These are phyloP conservation scores for Macroglossus sobrinus DNA, from an alignment of 2,113 vertebrate species.

Conservation along the genomic window DNA sequence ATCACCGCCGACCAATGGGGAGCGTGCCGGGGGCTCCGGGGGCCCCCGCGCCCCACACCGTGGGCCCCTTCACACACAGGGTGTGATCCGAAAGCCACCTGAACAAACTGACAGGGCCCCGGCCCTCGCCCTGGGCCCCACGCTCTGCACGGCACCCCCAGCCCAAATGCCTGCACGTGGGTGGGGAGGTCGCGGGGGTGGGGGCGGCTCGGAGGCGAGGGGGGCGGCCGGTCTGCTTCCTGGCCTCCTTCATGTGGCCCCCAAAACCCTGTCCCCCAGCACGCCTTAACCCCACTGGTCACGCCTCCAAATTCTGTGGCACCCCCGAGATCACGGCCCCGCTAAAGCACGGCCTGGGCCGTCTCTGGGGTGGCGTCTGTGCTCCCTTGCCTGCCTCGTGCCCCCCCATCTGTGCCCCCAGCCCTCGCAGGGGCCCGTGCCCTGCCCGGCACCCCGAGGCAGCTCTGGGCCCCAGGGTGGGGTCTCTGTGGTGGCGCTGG, in stretches of 20 bases:
- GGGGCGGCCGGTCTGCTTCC: background rate
- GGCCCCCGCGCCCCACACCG: background rate
- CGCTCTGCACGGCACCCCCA: background rate
- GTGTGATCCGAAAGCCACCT: slow-evolving; percentile 29
- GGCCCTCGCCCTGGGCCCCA: background rate
- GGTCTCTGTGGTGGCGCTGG: fast-evolving
- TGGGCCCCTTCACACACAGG: background rate
- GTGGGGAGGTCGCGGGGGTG: fast-evolving
- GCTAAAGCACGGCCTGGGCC: background rate
- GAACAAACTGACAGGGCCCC: slow-evolving; percentile 19
- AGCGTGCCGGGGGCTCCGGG: background rate
- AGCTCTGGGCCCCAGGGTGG: fast-evolving
- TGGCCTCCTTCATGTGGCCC: background rate
- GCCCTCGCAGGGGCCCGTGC: background rate
- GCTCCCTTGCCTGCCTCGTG: background rate
- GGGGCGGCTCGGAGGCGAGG: fast-evolving
- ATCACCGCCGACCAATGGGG: slow-evolving; percentile 3
- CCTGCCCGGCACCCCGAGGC: too few relatives aligned
- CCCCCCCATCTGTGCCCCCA: background rate
- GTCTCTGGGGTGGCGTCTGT: fast-evolving
- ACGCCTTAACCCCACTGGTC: background rate
- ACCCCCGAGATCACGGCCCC: fast-evolving
- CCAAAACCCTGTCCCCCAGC: background rate
- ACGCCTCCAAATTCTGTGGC: background rate
- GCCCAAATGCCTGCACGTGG: background rate